phyloP scores from a whole-genome alignment of 92 coral and sea anemone species.

The Parazoanthus darwini region DNA sequence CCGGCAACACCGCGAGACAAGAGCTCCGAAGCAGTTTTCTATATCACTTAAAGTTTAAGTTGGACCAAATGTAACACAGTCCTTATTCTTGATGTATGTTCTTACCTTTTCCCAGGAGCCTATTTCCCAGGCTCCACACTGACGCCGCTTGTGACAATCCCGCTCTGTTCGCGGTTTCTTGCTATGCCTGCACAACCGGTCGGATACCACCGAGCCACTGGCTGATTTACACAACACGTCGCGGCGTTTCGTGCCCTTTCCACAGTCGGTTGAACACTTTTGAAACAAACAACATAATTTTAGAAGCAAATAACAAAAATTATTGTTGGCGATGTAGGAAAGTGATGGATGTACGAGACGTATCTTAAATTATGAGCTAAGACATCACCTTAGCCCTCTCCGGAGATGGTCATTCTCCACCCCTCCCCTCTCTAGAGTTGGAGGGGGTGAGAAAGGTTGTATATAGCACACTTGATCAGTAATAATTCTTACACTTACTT shows the following conservation, averaged over 20 bases:
- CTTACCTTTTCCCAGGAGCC: slow-evolving; percentile 88
- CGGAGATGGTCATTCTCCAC: no score
- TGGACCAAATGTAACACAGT: background rate
- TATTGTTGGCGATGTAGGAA: background rate
- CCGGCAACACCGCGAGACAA: no score
- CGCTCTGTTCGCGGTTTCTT: slow-evolving; percentile 67
- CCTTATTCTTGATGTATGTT: background rate
- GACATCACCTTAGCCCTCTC: no score
- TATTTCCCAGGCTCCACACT: slow-evolving; percentile 81
- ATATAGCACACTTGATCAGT: no score
- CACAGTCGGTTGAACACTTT: slow-evolving; percentile 75
- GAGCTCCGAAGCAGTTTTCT: no score
- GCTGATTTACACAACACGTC: slow-evolving; percentile 56
- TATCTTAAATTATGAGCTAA: no score
- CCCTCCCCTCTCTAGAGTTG: no score
- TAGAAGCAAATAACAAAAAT: background rate
- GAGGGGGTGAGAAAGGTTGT: no score
- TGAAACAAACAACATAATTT: background rate
- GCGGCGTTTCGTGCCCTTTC: slow-evolving; percentile 59
- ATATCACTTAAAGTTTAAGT: no score
- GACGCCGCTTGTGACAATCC: slow-evolving; percentile 72
- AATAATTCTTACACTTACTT: no score
- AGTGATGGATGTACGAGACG: background rate
- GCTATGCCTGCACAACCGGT: slow-evolving; percentile 56
- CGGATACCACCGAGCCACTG: slow-evolving; percentile 58